Evolutionary conservation across 2,888 invertebrate species (phyloP), one percentile per base, ranked within the genome.

Genomic region (Megalurothrips usitatus): DNA sequence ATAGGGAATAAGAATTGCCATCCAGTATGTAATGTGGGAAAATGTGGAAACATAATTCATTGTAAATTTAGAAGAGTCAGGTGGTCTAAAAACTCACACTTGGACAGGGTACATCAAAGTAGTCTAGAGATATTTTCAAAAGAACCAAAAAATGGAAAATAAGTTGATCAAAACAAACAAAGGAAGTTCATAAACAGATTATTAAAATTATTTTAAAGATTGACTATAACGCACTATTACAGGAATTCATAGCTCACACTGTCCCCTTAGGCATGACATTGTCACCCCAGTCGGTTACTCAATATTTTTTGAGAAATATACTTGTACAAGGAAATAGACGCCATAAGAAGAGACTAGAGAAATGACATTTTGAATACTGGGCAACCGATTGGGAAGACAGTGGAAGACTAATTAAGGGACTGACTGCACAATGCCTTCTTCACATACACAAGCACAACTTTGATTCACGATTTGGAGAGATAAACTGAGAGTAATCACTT

Each of bases 281-380:
- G 10, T 9, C 23, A 6, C 68, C 68, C 26, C 68, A 75, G 12
- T 75, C 68, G n/a, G 68, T 23, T 9, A 12, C 68, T 23, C 68
- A 75, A 26, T 26, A 75, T 26, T 26, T 23, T 26, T 1, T 17
- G 58, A 75, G 23, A 26, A 75, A 26, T 26, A 75, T 12, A 75
- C 68, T 75, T 75, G 58, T 75, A 75, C 68, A 75, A 26, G 26
- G 1, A 26, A 75, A 26, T 26, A 75, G 23, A 26, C 23, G 68
- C 26, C 26, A 75, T 12, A 75, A 75, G 23, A 75, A 26, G 26
- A 75, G 68, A 75, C 68, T 75, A 75, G 68, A 75, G 58, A 26
- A 75, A 68, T 68, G 23, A 26, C 23, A 26, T 26, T 6, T 75
- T 26, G 8, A 8, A 75, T 10, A 75, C 26, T 75, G 68, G 9